Evolutionary conservation across 2,113 vertebrate species (phyloP).

Genomic region (Pteropus alecto): DNA sequence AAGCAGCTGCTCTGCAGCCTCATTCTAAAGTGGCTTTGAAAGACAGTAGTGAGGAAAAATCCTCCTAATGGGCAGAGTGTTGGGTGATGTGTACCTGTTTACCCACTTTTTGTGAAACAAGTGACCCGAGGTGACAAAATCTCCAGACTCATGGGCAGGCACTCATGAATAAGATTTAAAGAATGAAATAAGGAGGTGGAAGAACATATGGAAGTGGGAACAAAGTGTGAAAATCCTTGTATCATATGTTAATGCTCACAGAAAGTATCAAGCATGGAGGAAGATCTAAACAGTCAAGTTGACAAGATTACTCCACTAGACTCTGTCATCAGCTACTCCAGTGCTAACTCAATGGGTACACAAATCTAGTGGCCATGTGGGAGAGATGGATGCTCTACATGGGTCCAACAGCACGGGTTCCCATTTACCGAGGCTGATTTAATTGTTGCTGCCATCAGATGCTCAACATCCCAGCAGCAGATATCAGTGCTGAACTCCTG

Average conservation of each 20-base stretch:
- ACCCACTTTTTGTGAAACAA: not conserved
- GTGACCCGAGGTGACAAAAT: not conserved
- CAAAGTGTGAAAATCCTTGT: not conserved
- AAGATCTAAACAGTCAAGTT: not conserved
- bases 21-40: slow-evolving; percentile 18
- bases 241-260: not conserved
- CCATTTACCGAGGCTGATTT: not conserved
- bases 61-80: not conserved
- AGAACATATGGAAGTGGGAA: not conserved
- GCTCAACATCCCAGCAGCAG: not conserved
- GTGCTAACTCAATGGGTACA: not conserved
- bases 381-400: not conserved
- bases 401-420: not conserved
- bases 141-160: not conserved
- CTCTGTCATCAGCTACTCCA: not conserved
- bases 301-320: not conserved
- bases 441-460: not conserved
- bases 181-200: not conserved
- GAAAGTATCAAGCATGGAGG: not conserved
- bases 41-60: not conserved
- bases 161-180: not conserved
- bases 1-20: not conserved
- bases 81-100: not conserved
- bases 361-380: not conserved
- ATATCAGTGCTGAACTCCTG: not conserved